Evolutionary conservation across 1,140 invertebrate genomes (phyloP), one percentile per base, ranked within the genome.

Genomic region (Lethocerus indicus): DNA sequence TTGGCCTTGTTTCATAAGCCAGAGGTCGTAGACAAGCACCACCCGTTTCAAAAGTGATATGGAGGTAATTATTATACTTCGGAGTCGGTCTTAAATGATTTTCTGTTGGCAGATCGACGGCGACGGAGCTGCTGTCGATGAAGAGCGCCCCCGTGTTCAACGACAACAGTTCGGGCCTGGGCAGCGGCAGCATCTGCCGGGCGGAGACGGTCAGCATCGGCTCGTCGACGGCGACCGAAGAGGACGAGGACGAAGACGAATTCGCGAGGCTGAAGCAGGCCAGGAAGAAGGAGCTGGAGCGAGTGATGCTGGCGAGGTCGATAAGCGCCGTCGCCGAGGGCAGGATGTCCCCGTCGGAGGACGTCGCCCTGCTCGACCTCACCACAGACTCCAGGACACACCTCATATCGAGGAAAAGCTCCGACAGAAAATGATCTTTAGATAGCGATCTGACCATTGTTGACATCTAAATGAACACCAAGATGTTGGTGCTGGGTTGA

Each of bases 161-260:
- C 24, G 44, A 50, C 21, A 54, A 52, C 39, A 54, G 50, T 29
- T 52, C 53, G 4, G 50, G 53, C 14, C 47, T 55, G 0, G 55
- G 50, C 7, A 47, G 46, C 21, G 53, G 55, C 1, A 54, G 52
- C 25, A 43, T 56, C 7, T 44, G 47, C 13, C 52, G 44, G 5
- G 28, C 36, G 25, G 53, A 28, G 20, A 39, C 28, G 18, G 1
- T 39, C 16, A 23, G 13, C 29, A 20, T 48, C 9, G 43, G 41
- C 1, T 50, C 50, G 13, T 49, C 50, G 21, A 53, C 51, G 3
- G 44, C 39, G 21, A 50, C 51, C 2, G 53, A 55, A 27, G 45
- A 53, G n/a, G n/a, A n/a, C 13, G 57, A 57, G 27, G 41, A 51
- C 12, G 53, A 51, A 43, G 57, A 60, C 39, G 57, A 60, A 49